Evolutionary conservation across 2,113 vertebrate species (phyloP).

Genomic region (Cinclus cinclus): DNA sequence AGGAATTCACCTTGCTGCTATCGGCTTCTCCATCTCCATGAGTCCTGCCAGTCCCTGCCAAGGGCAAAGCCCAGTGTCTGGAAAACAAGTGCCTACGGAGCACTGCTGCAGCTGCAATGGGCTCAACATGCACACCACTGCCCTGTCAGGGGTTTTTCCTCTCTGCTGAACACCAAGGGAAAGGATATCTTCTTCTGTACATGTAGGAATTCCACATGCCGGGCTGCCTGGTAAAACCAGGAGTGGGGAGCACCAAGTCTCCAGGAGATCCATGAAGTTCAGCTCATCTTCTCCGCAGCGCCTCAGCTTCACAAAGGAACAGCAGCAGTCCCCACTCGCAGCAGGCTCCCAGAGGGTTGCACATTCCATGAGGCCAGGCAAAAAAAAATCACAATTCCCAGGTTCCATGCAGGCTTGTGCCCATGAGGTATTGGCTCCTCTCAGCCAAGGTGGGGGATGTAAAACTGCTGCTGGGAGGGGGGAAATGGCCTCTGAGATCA

Average conservation of each 20-base stretch:
- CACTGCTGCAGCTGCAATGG: neutral
- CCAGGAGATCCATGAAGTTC: neutral
- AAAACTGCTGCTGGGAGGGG: neutral
- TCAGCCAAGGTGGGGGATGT: neutral
- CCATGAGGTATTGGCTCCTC: fast-evolving
- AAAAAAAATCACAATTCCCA: neutral
- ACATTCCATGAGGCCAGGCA: neutral
- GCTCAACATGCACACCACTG: fast-evolving
- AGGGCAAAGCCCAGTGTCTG: neutral
- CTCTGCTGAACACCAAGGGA: neutral
- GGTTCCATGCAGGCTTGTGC: fast-evolving
- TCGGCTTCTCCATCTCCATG: neutral
- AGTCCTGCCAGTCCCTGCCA: fast-evolving
- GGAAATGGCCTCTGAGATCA: neutral
- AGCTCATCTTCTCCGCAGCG: fast-evolving
- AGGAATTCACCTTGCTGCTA: neutral
- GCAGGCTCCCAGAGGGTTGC: fast-evolving
- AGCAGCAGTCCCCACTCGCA: fast-evolving
- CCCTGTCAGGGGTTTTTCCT: neutral
- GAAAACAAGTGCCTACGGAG: neutral
- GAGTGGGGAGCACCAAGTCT: fast-evolving
- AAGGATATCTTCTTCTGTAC: neutral
- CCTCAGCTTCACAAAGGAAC: fast-evolving
- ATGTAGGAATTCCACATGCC: fast-evolving
- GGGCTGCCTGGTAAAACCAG: neutral